Evolutionary conservation across 2,888 invertebrate genomes (phyloP).

Genomic region (Andricus quercusramuli): DNA sequence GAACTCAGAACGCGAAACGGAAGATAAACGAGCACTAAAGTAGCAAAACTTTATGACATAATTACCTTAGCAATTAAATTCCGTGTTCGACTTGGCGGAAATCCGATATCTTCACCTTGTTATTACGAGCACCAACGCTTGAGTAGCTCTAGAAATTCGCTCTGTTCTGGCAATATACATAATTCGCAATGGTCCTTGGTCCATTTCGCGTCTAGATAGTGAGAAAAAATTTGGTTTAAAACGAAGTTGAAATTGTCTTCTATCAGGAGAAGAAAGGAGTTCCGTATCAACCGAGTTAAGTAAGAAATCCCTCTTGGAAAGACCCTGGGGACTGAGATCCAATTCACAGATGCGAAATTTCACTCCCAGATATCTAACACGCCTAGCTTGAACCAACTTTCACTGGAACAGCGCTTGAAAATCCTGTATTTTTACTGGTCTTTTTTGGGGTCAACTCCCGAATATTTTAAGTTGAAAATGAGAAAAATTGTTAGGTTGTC

Average conservation of each 20-base stretch:
- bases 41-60: conserved; percentile 39
- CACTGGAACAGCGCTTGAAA: too few relatives aligned
- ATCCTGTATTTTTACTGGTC: too few relatives aligned
- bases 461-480: too few relatives aligned
- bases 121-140: conserved; percentile 12
- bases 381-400: too few relatives aligned
- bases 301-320: not conserved
- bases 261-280: not conserved
- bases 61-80: conserved; percentile 36
- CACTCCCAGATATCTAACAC: not conserved
- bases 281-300: not conserved
- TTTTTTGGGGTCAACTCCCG: too few relatives aligned
- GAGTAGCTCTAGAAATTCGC: conserved; percentile 17
- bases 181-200: conserved; percentile 9
- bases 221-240: not conserved
- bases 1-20: conserved; percentile 14
- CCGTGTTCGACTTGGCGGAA: conserved; percentile 36
- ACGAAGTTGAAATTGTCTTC: not conserved
- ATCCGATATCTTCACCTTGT: conserved; percentile 38
- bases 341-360: not conserved
- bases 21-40: conserved; percentile 35
- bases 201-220: not conserved
- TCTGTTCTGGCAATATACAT: conserved; percentile 5
- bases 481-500: too few relatives aligned
- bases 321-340: not conserved